phyloP scores from a whole-genome alignment of 2,797 vertebrate genomes.

The Dendrocincla tyrannina region DNA sequence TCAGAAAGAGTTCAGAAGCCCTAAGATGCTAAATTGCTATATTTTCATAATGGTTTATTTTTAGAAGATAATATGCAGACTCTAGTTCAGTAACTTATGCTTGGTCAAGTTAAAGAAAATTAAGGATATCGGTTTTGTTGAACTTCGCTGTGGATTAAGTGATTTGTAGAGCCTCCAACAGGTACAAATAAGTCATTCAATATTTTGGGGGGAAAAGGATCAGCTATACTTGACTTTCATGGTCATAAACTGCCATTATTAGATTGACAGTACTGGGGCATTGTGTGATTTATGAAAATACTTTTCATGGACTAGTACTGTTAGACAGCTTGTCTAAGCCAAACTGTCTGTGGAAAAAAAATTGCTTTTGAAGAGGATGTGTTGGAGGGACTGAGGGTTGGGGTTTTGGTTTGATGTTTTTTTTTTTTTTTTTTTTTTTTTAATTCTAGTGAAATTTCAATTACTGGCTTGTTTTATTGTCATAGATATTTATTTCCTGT shows the following conservation, averaged over 20 bases:
- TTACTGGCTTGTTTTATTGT: not conserved
- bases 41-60: not conserved
- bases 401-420: rapidly evolving
- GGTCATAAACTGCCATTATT: not conserved
- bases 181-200: not conserved
- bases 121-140: not conserved
- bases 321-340: not conserved
- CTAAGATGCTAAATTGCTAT: not conserved
- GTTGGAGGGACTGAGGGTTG: rapidly evolving
- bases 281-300: not conserved
- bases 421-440: too few relatives aligned
- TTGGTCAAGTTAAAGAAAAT: not conserved
- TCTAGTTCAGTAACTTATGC: not conserved
- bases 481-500: not conserved
- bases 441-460: not conserved
- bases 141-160: not conserved
- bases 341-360: not conserved
- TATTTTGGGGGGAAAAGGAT: not conserved
- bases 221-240: not conserved
- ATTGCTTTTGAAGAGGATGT: not conserved
- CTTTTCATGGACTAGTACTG: not conserved
- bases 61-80: not conserved
- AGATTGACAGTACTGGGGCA: not conserved
- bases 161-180: not conserved
- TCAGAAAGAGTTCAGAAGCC: not conserved